phyloP scores from a whole-genome alignment of 2,113 vertebrate genomes.

The Ceyx margarethae region DNA sequence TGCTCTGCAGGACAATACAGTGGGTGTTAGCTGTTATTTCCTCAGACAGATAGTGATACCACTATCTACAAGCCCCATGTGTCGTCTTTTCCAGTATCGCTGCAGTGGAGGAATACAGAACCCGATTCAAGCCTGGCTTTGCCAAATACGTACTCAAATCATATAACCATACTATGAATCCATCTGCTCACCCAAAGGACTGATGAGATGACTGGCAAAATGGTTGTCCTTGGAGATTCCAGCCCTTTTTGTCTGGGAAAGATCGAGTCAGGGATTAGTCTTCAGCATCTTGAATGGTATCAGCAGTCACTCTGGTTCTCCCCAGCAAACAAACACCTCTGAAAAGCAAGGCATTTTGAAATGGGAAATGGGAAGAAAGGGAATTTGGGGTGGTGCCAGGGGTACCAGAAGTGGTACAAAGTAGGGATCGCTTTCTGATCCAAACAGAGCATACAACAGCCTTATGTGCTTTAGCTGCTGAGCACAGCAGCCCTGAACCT shows the following conservation, averaged over 20 bases:
- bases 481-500: neutral
- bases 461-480: neutral
- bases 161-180: neutral
- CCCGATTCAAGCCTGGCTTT: constrained; percentile 1
- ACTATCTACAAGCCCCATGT: constrained; percentile 5
- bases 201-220: neutral
- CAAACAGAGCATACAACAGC: neutral
- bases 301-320: neutral
- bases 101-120: neutral
- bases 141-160: neutral
- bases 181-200: neutral
- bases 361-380: neutral
- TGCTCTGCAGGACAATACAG: neutral
- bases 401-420: neutral
- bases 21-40: constrained; percentile 8
- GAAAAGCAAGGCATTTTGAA: neutral
- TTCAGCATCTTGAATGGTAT: neutral
- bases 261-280: neutral
- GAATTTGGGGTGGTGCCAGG: neutral
- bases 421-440: neutral
- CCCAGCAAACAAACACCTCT: neutral
- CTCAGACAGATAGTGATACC: neutral
- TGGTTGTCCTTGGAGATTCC: neutral
- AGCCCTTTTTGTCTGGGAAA: neutral
- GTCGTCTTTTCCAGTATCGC: neutral